Base-by-base conservation (phyloP, 2,888 invertebrate genomes). In the Oscheius myriophilus region DNA sequence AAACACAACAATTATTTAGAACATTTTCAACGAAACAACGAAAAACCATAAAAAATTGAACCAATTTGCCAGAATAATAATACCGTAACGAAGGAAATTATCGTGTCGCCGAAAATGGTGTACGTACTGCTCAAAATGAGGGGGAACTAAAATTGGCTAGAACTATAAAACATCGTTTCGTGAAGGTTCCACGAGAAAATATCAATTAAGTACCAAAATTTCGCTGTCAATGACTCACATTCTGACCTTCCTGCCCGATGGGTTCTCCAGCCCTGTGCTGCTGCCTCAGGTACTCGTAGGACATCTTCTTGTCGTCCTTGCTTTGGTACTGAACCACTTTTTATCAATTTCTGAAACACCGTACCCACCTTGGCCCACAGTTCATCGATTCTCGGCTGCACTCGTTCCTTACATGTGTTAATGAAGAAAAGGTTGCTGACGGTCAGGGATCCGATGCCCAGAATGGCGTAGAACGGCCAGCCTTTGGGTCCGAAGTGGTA, bases 401-500 rank as follows among this genome's bases (percentile, higher is more conserved):
- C 65, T 11, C 82, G 69, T 23, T 83, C 82, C 1, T 72, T 70
- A 61, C 83, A 83, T 12, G 65, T 78, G n/a, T 72, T 71, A 78
- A 83, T 80, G 49, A 71, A 75, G 45, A 83, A 33, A 3, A 82
- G 33, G 67, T 82, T 83, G 33, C 79, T 71, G 54, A 74, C 75
- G 4, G 79, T 79, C 41, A 83, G 62, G 26, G 81, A 73, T 0
- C 76, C 79, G 21, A 83, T 66, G 42, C 82, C 83, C 69, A 83
- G 76, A 39, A 83, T 69, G 12, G 75, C 77, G 71, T 83, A 83
- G 69, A 83, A 83, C 1, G 80, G 78, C 82, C 82, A 83, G 33
- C 80, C 78, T 70, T 82, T 82, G 11, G 83, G 83, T 18, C 83
- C 83, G 63, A 83, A 82, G 66, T 80, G 82, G 62, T 77, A 78